Evolutionary conservation across 2,888 invertebrate species (phyloP).

Genomic region (Dicyrtoma fusca): DNA sequence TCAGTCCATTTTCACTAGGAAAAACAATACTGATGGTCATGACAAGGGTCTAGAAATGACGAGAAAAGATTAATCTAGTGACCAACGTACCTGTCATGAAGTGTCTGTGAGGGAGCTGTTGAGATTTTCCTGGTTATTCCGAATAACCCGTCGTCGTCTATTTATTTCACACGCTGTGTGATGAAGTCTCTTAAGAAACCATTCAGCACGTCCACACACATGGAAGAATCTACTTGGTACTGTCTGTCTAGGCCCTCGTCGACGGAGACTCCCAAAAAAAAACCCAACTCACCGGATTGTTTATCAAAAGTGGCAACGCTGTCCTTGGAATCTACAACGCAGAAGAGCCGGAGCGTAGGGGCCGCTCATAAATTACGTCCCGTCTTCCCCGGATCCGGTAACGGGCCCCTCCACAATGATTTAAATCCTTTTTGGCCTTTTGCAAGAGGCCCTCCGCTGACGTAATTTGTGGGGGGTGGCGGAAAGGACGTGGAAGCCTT

Average conservation of each 20-base stretch:
- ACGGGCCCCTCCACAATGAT: too few relatives aligned
- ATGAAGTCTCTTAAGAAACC: slow-evolving; percentile 5
- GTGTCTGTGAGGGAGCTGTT: slow-evolving; percentile 3
- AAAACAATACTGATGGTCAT: not conserved
- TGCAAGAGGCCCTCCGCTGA: too few relatives aligned
- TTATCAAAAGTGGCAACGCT: slow-evolving; percentile 2
- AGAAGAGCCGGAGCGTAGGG: too few relatives aligned
- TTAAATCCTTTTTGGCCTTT: too few relatives aligned
- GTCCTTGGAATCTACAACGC: slow-evolving; percentile 2
- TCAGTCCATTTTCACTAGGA: not conserved
- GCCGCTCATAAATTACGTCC: too few relatives aligned
- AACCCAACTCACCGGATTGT: not conserved
- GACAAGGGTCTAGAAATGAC: not conserved
- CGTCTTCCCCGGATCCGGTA: too few relatives aligned
- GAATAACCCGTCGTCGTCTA: too few relatives aligned
- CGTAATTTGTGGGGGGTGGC: too few relatives aligned
- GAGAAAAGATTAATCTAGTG: not conserved
- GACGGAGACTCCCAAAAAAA: not conserved
- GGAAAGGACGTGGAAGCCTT: too few relatives aligned
- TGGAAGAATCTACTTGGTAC: slow-evolving; percentile 2
- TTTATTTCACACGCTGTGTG: not conserved
- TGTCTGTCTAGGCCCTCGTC: not conserved
- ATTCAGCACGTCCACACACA: not conserved
- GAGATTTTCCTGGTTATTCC: slow-evolving; percentile 2
- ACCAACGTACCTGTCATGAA: slow-evolving; percentile 21